Base-by-base conservation (phyloP, 2,888 invertebrate species). In the Pseudococcus jackbeardsleyi region DNA sequence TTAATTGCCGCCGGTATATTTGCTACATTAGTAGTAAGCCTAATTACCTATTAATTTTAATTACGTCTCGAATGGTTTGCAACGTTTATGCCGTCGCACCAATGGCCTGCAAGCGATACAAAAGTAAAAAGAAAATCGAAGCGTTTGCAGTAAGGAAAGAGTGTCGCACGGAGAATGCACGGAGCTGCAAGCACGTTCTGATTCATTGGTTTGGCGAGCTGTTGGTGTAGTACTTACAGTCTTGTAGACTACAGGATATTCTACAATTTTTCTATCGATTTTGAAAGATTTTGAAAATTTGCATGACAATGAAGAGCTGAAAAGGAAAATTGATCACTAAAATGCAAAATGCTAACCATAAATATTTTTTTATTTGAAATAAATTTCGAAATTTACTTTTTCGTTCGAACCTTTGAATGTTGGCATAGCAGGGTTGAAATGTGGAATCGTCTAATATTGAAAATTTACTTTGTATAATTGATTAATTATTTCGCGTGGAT, bases 21-120 rank as follows among this genome's bases (percentile, higher is more conserved):
- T 46, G 12, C 46, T 72, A 33, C 26, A 33, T 33, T 72, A 72
- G 33, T 72, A 33, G 15, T 26, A 72, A 15, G 72, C 72, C 72
- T 72, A 72, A 72, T 72, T 72, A 72, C 72, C 72, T 72, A 72
- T 72, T 72, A 72, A 72, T 72, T 72, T 72, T 72, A 72, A 72
- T 72, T 72, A 72, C 72, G 72, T 39, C 15, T 72, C 72, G 72
- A 72, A 33, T 33, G 72, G 39, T 33, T 42, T 33, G 64, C 64
- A 64, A 64, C 64, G 64, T 64, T 54, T 15, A 50, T 7, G 64
- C 15, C 42, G 42, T 42, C 64, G 64, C 15, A 12, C 15, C 72
- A 72, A 72, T 12, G 72, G 72, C 72, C 33, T 72, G 39, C 6
- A 5, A 72, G 15, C 17, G 1, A 39, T 12, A 19, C 33, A 39